Evolutionary conservation across 2,797 vertebrate species (phyloP).

Genomic region (Moxostoma hubbsi): DNA sequence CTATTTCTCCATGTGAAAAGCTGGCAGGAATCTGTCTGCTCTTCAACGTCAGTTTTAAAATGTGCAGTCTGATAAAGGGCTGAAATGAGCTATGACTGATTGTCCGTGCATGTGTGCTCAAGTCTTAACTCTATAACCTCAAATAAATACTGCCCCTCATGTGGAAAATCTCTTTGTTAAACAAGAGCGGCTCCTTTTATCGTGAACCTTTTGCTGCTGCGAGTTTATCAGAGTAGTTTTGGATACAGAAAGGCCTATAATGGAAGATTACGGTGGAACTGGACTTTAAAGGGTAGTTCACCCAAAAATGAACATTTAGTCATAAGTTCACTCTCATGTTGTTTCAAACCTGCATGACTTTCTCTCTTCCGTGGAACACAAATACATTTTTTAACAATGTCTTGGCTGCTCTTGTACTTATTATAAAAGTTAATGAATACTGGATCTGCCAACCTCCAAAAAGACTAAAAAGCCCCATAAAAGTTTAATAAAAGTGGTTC

Average conservation of each 20-base stretch:
- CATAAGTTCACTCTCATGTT: neutral
- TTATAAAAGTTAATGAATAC: too few species aligned
- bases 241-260: neutral
- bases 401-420: too few species aligned
- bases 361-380: too few species aligned
- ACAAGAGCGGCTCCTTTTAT: conserved; percentile 16
- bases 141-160: conserved; percentile 31
- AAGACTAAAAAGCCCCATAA: too few species aligned
- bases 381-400: too few species aligned
- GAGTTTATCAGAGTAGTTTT: conserved; percentile 15
- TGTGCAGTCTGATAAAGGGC: conserved; percentile 34
- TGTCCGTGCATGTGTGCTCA: conserved; percentile 18
- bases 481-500: neutral
- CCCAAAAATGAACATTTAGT: neutral
- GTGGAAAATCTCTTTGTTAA: conserved; percentile 20
- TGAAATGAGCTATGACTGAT: conserved; percentile 38
- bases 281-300: neutral
- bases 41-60: conserved; percentile 32
- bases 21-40: conserved; percentile 35
- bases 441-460: too few species aligned
- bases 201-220: neutral
- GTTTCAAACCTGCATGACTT: neutral
- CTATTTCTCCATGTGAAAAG: conserved; percentile 16
- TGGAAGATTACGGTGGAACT: conserved; percentile 10
- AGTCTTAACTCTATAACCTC: conserved; percentile 4